Evolutionary conservation across 2,888 invertebrate genomes (phyloP).

Genomic region (Leuctra nigra): DNA sequence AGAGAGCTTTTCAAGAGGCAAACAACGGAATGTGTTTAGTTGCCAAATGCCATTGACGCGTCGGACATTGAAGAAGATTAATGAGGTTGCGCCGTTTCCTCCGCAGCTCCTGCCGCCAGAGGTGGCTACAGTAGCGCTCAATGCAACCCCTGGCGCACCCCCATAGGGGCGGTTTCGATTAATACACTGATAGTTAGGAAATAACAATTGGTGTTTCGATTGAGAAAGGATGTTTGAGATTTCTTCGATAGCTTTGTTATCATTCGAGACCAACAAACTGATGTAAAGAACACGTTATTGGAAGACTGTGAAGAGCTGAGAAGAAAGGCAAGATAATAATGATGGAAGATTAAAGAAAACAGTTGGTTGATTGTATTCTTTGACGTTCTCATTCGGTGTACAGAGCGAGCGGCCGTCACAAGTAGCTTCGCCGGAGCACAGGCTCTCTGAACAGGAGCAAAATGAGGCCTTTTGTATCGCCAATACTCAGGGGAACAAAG

Average conservation of each 20-base stretch:
- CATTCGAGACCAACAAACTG: neutral
- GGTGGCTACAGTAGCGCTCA: constrained; percentile 13
- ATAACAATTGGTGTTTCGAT: constrained; percentile 1
- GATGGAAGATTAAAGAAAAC: constrained; percentile 14
- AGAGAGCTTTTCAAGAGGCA: constrained; percentile 17
- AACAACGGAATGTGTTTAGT: constrained; percentile 12
- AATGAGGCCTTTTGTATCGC: constrained; percentile 10
- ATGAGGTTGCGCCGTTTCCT: neutral
- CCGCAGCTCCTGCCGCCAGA: neutral
- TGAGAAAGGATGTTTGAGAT: neutral
- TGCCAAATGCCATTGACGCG: constrained; percentile 14
- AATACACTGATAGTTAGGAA: constrained; percentile 4
- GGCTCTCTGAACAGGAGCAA: constrained; percentile 1
- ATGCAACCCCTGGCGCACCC: constrained; percentile 6
- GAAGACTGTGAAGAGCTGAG: constrained; percentile 6
- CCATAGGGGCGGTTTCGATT: neutral
- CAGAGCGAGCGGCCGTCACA: constrained; percentile 11
- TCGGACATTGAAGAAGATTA: constrained; percentile 14
- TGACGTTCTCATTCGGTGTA: constrained; percentile 11
- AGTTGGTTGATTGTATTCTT: constrained; percentile 16
- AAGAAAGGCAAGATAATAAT: constrained; percentile 6
- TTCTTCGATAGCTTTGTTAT: constrained; percentile 1
- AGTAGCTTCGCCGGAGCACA: neutral
- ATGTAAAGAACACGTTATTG: constrained; percentile 1
- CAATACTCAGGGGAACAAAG: constrained; percentile 12